Percentiles rank a stretch among this genome's conserved stretches.
Evolutionary conservation across 2,113 vertebrate species (phyloP).

Genomic region (Odobenus rosmarus): DNA sequence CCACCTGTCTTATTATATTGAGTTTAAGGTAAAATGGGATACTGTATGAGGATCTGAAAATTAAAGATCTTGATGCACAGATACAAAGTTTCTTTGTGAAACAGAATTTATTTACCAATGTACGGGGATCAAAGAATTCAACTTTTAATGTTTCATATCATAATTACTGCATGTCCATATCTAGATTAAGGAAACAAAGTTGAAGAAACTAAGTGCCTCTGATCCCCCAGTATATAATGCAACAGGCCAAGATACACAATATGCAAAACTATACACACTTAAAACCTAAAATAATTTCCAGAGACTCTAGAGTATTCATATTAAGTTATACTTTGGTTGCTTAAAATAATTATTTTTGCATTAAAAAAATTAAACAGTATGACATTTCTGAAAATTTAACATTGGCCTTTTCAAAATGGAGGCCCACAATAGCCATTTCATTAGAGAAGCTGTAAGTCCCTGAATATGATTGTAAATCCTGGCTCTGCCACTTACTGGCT

Average conservation of each 20-base stretch:
- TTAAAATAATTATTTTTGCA: conserved; percentile 2
- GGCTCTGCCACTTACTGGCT: neutral
- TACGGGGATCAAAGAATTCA: neutral
- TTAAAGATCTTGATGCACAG: neutral
- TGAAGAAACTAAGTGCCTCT: neutral
- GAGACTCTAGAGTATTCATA: neutral
- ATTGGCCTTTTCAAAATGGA: conserved; percentile 13
- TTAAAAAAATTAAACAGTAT: neutral
- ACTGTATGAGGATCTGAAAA: neutral
- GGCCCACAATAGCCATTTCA: neutral
- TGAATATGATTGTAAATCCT: neutral
- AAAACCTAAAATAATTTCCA: neutral
- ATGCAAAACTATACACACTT: neutral
- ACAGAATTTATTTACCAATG: conserved; percentile 12
- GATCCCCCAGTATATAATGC: neutral
- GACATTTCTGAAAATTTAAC: neutral
- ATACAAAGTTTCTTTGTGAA: neutral
- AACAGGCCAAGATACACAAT: neutral
- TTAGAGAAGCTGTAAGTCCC: neutral
- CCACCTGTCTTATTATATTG: neutral
- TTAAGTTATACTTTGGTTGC: neutral
- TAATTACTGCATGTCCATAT: neutral
- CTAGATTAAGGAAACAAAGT: neutral
- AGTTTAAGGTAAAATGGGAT: neutral
- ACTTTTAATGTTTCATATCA: neutral